Conservation (phyloP, 2,888 invertebrate genomes). For the Bugula neritina region DNA sequence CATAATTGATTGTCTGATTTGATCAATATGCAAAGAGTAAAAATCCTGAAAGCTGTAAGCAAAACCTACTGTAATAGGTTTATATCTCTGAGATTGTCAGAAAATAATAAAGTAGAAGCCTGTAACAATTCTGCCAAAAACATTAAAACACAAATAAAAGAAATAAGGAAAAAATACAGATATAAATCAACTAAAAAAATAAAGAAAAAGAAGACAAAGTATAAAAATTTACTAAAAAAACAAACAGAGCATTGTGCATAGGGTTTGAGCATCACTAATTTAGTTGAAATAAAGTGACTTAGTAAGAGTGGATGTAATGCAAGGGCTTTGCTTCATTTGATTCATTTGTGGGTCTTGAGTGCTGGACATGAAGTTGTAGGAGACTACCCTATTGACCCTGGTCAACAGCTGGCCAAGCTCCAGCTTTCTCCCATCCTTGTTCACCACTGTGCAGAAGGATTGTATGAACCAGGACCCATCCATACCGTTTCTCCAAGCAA, state of each 20-base stretch:
- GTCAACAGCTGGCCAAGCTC: slow-evolving; percentile 82
- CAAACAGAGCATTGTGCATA: too few species aligned
- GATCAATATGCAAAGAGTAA: too few species aligned
- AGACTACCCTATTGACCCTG: slow-evolving; percentile 65
- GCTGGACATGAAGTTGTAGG: slow-evolving; percentile 78
- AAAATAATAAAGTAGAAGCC: too few species aligned
- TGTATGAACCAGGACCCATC: slow-evolving; percentile 96
- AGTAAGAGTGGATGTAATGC: slow-evolving; percentile 83
- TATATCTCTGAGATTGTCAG: too few species aligned
- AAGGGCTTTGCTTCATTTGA: slow-evolving; percentile 87
- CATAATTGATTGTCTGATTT: too few species aligned
- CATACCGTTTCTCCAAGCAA: slow-evolving; percentile 88
- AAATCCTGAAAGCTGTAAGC: too few species aligned
- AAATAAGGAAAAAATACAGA: too few species aligned
- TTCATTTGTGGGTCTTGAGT: slow-evolving; percentile 45
- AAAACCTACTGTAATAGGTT: too few species aligned
- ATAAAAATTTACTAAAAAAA: neutral
- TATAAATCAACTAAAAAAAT: neutral
- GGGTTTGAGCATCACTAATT: too few species aligned
- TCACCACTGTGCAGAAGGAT: slow-evolving; percentile 73
- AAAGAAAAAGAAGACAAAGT: neutral
- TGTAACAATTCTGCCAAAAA: too few species aligned
- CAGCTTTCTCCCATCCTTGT: slow-evolving; percentile 65
- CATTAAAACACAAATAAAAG: too few species aligned
- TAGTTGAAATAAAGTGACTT: slow-evolving; percentile 45